Base-by-base conservation (phyloP, 2,888 invertebrate species). In the Euproctis similis region DNA sequence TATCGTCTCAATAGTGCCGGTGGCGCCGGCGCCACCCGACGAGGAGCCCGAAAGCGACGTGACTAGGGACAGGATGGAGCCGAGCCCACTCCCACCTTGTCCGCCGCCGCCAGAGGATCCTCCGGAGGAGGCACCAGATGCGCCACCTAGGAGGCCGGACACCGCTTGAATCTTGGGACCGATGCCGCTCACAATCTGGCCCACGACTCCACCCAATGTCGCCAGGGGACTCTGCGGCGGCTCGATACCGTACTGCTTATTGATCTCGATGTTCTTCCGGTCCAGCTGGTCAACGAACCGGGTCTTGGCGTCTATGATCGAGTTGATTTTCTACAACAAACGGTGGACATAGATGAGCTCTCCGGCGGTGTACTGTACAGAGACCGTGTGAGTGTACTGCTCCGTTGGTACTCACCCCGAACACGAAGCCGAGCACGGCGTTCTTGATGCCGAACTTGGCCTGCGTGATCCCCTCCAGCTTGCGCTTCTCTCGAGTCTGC, bases 401-500 rank as follows among this genome's bases (percentile, higher is more conserved):
- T n/a, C n/a, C n/a, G n/a, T n/a, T n/a, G n/a, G 12, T 41, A 80
- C 82, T 92, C 88, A 93, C 93, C 77, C 93, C 91, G 68, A 94
- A 94, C 18, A 93, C 91, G 72, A 93, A 91, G 68, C 92, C 92
- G 59, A 94, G 86, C 43, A 93, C 86, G 27, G 92, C 93, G 72
- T 92, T 93, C 72, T 92, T 91, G 56, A 91, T 88, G 56, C 91
- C 92, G 57, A 90, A 90, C 61, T 88, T 88, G 49, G 86, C 86
- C 56, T 86, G 81, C 41, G 86, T 85, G 46, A 85, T 75, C 28
- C 87, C 85, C 57, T 91, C 92, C 53, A 92, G 86, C 77, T 91
- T 92, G 77, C 92, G 88, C 75, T 93, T 93, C 66, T 92, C 92
- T 43, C 84, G 65, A 34, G 72, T 51, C 66, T 87, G 87, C 54